These are phyloP conservation scores for Armadillidium nasatum DNA, from an alignment of 1,140 invertebrate species.

Conservation along the genomic window DNA sequence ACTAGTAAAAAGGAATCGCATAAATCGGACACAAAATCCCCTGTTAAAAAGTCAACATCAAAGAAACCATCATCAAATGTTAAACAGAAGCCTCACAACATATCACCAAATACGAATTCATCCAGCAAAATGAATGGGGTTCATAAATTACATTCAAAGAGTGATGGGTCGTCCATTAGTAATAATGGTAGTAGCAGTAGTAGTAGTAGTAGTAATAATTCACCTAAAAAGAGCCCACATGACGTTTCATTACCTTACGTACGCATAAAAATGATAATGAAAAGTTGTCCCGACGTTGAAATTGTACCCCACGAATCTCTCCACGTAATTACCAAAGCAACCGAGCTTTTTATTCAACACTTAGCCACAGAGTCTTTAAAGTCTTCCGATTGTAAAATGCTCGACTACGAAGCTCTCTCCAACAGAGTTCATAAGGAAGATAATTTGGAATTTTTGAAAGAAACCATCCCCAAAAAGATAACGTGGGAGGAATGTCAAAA, in stretches of 20 bases:
- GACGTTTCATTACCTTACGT: constrained; percentile 29
- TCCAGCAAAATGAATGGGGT: too few relatives aligned
- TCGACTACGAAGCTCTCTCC: constrained; percentile 37
- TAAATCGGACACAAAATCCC: not conserved
- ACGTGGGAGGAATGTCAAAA: constrained; percentile 38
- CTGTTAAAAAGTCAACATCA: not conserved
- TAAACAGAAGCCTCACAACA: too few relatives aligned
- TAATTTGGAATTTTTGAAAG: constrained; percentile 38
- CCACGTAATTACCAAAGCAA: constrained; percentile 36
- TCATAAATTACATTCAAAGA: too few relatives aligned
- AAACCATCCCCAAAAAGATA: constrained; percentile 39
- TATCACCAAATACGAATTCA: too few relatives aligned
- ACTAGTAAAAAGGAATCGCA: not conserved
- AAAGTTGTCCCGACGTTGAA: constrained; percentile 43
- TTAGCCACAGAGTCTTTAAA: constrained; percentile 28
- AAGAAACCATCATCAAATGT: not conserved
- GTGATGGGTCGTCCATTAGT: too few relatives aligned
- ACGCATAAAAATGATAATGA: constrained; percentile 44
- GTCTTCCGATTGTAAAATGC: not conserved
- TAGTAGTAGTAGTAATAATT: too few relatives aligned
- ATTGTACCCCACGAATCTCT: constrained; percentile 37
- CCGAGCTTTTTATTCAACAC: constrained; percentile 39
- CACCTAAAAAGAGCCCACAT: too few relatives aligned
- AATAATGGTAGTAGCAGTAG: too few relatives aligned
- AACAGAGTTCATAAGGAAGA: constrained; percentile 23